Base-by-base conservation (phyloP, 2,888 invertebrate species). In the Stramonita haemastoma region DNA sequence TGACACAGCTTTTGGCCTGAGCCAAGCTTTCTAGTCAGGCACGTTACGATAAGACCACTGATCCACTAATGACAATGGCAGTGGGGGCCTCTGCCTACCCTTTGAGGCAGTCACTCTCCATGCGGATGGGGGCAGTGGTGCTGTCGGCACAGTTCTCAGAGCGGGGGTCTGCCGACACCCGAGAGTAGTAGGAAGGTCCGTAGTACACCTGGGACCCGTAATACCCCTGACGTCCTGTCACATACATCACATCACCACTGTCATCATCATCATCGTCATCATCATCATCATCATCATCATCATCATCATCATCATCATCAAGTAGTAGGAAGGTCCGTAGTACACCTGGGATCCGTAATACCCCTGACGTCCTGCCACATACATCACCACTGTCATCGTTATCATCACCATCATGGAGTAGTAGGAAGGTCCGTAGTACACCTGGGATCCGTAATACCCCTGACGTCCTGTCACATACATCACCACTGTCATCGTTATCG, bases 101-200 rank as follows among this genome's bases (percentile, higher is more conserved):
- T 32, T 87, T 60, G 46, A 91, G 89, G 57, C 92, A 92, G 84
- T 91, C 91, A 87, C 92, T 92, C 86, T 92, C 92, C 8, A 92
- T 77, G 5, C 92, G 89, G 8, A 91, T 87, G 15, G 91, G 89
- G 22, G 91, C 89, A 17, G 85, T 85, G 56, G 77, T 89, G 29
- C 89, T 84, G 85, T 88, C 88, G 29, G 56, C 22, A n/a, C 88
- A 88, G 13, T 46, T 57, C 29, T 88, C 60, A n/a, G 81, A 32
- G 0, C 32, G 29, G 26, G 34, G 22, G 34, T 86, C 70, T 1
- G 86, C 5, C 32, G 66, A 66, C 15, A 22, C 32, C 0, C 60
- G 34, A n/a, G 70, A 73, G 29, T 73, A 87, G 46, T 66, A 36
- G 34, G 86, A 86, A 19, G 86, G 32, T 6, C 86, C 86, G 86